A percentile compares a stretch with the other conserved stretches of the same genome.
Evolutionary conservation across 1,140 invertebrate species (phyloP).

Genomic region (Lutraria rhynchaena): DNA sequence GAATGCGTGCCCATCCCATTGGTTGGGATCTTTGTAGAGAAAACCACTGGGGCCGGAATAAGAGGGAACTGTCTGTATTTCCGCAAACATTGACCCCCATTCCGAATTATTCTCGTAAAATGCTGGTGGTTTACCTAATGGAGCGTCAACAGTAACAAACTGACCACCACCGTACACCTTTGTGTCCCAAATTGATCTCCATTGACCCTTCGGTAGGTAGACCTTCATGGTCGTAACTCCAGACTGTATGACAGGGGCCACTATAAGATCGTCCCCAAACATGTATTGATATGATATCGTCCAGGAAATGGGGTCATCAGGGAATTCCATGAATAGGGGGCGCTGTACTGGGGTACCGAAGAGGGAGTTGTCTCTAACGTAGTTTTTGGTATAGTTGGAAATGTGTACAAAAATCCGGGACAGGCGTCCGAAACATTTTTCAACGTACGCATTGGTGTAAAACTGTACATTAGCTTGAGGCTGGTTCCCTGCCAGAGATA

Average conservation of each 20-base stretch:
- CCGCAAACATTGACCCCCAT: not conserved
- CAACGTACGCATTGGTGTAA: conserved; percentile 75
- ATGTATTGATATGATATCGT: conserved; percentile 79
- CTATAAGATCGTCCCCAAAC: conserved; percentile 80
- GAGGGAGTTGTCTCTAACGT: conserved; percentile 63
- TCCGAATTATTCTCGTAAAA: conserved; percentile 60
- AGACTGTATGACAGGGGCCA: conserved; percentile 77
- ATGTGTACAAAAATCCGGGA: conserved; percentile 75
- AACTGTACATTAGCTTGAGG: conserved; percentile 79
- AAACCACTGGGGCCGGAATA: not conserved
- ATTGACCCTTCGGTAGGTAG: conserved; percentile 64
- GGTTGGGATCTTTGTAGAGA: too few species aligned
- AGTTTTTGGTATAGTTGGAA: conserved; percentile 74
- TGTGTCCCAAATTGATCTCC: conserved; percentile 67
- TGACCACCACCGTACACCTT: conserved; percentile 27
- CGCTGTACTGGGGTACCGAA: conserved; percentile 77
- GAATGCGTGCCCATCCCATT: too few species aligned
- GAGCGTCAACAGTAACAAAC: conserved; percentile 60
- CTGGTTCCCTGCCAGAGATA: conserved; percentile 73
- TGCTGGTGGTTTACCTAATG: conserved; percentile 70
- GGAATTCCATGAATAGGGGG: conserved; percentile 79
- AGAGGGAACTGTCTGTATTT: conserved; percentile 19
- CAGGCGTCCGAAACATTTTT: conserved; percentile 77
- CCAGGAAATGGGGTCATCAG: conserved; percentile 67
- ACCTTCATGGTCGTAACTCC: conserved; percentile 48